Evolutionary conservation across 2,797 vertebrate species (phyloP).

Genomic region (Tachyglossus aculeatus): DNA sequence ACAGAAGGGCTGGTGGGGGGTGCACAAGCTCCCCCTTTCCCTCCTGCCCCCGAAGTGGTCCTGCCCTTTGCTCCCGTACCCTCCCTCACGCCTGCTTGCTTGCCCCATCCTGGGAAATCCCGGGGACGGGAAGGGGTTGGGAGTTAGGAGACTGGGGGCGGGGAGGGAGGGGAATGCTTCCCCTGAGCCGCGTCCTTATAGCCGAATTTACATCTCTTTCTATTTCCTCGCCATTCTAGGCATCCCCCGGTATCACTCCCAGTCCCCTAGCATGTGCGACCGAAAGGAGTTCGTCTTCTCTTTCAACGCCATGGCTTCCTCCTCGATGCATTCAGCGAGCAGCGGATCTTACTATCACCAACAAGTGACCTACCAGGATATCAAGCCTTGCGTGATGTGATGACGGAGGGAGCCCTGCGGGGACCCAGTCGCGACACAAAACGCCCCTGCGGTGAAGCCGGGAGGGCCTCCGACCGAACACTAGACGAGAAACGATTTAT

Average conservation of each 20-base stretch:
- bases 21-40: neutral
- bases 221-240: conserved; percentile 72
- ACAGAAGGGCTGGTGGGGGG: neutral
- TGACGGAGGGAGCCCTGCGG: neutral
- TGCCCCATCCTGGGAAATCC: neutral
- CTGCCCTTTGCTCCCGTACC: neutral
- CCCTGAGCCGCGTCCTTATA: too few species aligned
- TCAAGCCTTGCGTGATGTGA: conserved; percentile 99
- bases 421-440: neutral
- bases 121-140: neutral
- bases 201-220: too few species aligned
- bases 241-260: conserved; percentile 95
- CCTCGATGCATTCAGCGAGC: conserved; percentile 91
- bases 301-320: conserved; percentile 98
- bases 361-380: conserved; percentile 98
- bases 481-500: conserved; percentile 2
- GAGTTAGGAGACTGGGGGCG: neutral
- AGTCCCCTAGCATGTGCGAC: conserved; percentile 98
- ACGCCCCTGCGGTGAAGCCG: neutral
- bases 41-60: neutral
- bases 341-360: conserved; percentile 96
- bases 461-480: conserved; percentile 1
- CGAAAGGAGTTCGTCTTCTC: conserved; percentile 99
- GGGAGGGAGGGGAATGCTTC: too few species aligned
- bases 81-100: neutral